A percentile compares a stretch with the other conserved stretches of the same genome.
phyloP scores from a whole-genome alignment of 2,888 invertebrate genomes.

The Mesorhabditis sp. region DNA sequence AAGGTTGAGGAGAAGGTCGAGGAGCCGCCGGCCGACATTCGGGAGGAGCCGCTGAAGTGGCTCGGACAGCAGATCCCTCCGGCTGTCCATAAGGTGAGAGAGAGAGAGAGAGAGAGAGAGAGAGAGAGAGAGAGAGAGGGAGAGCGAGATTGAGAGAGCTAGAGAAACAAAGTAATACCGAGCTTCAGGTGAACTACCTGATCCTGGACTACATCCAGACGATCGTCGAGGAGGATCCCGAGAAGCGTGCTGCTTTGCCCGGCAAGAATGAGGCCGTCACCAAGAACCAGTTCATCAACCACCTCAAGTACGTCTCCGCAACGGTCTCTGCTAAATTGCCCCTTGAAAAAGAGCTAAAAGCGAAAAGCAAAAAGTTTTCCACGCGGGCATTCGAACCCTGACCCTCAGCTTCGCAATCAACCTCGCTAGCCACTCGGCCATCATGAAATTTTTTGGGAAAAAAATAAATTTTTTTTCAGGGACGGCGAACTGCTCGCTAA shows the following conservation, averaged over 20 bases:
- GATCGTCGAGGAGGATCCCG: constrained; percentile 42
- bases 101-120: constrained; percentile 65
- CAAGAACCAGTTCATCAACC: constrained; percentile 49
- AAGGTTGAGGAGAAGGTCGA: constrained; percentile 37
- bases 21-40: constrained; percentile 47
- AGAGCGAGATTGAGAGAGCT: neutral
- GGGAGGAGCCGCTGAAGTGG: constrained; percentile 51
- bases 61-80: constrained; percentile 48
- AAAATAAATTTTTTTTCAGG: constrained; percentile 8
- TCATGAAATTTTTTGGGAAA: no score
- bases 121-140: neutral
- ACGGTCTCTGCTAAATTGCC: no score
- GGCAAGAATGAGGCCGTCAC: constrained; percentile 49
- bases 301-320: constrained; percentile 19
- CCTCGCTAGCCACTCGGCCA: no score
- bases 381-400: no score
- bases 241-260: constrained; percentile 41
- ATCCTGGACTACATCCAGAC: constrained; percentile 49
- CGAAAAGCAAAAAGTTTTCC: no score
- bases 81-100: constrained; percentile 50
- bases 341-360: no score
- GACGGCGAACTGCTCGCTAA: constrained; percentile 49
- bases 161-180: neutral
- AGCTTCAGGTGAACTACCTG: constrained; percentile 43
- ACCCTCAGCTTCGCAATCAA: no score